phyloP scores from a whole-genome alignment of 2,888 invertebrate genomes.

The Rotaria socialis region DNA sequence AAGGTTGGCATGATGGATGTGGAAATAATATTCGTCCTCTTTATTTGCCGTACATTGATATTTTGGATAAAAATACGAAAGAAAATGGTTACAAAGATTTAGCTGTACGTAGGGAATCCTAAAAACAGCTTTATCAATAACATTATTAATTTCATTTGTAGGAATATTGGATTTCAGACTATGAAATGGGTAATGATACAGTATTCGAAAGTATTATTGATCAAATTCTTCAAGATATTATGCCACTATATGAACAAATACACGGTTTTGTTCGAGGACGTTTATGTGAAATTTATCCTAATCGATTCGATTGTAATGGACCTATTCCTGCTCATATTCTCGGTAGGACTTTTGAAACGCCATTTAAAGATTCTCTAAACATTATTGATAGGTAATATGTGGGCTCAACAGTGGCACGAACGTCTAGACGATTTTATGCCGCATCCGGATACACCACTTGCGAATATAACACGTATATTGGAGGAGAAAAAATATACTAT shows the following conservation, averaged over 20 bases:
- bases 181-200: conserved; percentile 44
- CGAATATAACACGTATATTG: conserved; percentile 45
- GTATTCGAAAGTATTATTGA: conserved; percentile 51
- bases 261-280: conserved; percentile 56
- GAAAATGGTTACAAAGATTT: conserved; percentile 46
- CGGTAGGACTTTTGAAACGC: conserved; percentile 11
- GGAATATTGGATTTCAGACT: conserved; percentile 44
- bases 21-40: conserved; percentile 48
- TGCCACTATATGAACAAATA: conserved; percentile 55
- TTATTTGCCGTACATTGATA: conserved; percentile 44
- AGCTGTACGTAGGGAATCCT: background rate
- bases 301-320: conserved; percentile 49
- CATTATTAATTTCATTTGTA: too few relatives aligned
- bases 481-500: conserved; percentile 40
- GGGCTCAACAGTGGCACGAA: conserved; percentile 48
- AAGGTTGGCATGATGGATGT: conserved; percentile 45
- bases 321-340: conserved; percentile 48
- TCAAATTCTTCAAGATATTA: conserved; percentile 51
- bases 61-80: conserved; percentile 40
- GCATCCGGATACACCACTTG: conserved; percentile 36
- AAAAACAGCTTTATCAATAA: too few relatives aligned
- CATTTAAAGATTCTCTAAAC: too few relatives aligned
- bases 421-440: conserved; percentile 46
- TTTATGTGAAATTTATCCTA: conserved; percentile 63
- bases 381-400: conserved; percentile 46